A percentile compares a stretch with the other conserved stretches of the same genome.
These are phyloP conservation scores for Catagonus wagneri DNA, from an alignment of 2,113 vertebrate genomes.

Conservation along the genomic window DNA sequence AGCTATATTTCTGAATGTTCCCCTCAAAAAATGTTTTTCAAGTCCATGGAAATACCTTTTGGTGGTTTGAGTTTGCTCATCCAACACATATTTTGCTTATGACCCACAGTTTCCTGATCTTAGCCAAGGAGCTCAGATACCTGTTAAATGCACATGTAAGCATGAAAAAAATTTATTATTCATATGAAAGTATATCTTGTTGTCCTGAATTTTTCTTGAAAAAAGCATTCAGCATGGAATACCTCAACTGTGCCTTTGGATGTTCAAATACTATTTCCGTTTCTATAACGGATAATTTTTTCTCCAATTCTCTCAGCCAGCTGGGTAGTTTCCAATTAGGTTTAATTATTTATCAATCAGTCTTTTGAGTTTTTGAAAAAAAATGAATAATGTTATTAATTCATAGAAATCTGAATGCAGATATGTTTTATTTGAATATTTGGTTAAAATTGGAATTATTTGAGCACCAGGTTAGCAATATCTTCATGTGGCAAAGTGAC, in stretches of 20 bases:
- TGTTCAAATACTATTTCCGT: neutral
- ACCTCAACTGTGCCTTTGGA: neutral
- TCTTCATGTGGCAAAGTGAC: neutral
- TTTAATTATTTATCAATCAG: neutral
- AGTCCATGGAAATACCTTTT: slow-evolving; percentile 76
- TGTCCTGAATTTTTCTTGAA: neutral
- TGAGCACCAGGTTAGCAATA: neutral
- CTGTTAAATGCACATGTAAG: neutral
- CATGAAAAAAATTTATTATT: slow-evolving; percentile 15
- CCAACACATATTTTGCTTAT: slow-evolving; percentile 63
- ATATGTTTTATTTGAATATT: slow-evolving; percentile 16
- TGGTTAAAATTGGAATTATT: neutral
- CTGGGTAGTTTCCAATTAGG: neutral
- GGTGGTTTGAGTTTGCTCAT: slow-evolving; percentile 76
- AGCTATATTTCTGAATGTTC: slow-evolving; percentile 76
- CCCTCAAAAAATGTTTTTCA: slow-evolving; percentile 82
- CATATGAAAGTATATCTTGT: neutral
- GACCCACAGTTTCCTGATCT: slow-evolving; percentile 11
- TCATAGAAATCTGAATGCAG: neutral
- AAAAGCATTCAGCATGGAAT: slow-evolving; percentile 1
- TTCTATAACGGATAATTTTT: neutral
- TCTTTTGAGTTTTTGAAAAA: neutral
- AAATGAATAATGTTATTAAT: neutral
- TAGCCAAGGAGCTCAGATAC: slow-evolving; percentile 11
- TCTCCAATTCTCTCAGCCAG: neutral